A percentile compares a stretch with the other conserved stretches of the same genome.
phyloP scores from a whole-genome alignment of 2,113 vertebrate genomes.

The Eira barbara region DNA sequence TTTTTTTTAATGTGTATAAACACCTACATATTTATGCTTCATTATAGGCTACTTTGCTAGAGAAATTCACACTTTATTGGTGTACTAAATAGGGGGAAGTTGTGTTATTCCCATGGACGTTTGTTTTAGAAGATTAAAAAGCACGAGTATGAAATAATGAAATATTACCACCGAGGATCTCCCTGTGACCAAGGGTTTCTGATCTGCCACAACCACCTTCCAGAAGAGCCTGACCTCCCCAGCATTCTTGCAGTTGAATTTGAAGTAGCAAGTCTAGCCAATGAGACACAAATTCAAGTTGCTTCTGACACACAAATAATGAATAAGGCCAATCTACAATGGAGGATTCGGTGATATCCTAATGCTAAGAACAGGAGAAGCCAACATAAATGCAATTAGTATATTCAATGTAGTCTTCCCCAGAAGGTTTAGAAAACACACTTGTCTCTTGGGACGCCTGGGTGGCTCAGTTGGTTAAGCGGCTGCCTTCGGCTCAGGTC shows the following conservation, averaged over 20 bases:
- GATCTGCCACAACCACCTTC: not conserved
- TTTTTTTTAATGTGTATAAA: not conserved
- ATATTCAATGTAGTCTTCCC: not conserved
- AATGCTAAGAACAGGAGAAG: not conserved
- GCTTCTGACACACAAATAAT: not conserved
- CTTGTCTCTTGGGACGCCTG: too few species aligned
- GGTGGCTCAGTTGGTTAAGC: too few species aligned
- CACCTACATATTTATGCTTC: not conserved
- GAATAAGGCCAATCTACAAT: not conserved
- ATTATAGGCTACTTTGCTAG: not conserved
- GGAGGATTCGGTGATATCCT: accelerated
- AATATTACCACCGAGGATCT: not conserved
- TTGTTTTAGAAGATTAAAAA: not conserved
- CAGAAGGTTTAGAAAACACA: not conserved
- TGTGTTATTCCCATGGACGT: not conserved
- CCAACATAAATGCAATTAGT: not conserved
- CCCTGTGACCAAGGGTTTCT: accelerated
- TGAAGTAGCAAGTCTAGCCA: not conserved
- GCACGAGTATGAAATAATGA: not conserved
- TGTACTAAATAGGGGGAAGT: not conserved
- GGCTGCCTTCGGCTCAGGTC: too few species aligned
- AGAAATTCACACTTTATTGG: not conserved
- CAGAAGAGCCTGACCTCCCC: too few species aligned
- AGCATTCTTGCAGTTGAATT: not conserved
- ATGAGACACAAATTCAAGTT: not conserved